Evolutionary conservation across 2,888 invertebrate genomes (phyloP).

Genomic region (Scaptomyza cyrtandrae): DNA sequence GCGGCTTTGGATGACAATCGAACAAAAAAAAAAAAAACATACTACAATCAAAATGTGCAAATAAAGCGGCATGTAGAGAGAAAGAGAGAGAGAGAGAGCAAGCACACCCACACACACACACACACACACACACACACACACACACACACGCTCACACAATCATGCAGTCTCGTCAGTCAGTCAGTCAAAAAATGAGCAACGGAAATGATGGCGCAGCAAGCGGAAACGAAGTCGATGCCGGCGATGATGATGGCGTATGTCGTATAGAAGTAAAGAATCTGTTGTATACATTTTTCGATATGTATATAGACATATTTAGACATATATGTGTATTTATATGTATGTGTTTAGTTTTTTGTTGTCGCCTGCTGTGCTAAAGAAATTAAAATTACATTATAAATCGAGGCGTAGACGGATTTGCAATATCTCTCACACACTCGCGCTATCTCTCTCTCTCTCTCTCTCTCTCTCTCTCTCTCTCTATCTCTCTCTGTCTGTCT

Average conservation of each 20-base stretch:
- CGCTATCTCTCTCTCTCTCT: conserved; percentile 2
- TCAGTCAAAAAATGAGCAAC: conserved; percentile 70
- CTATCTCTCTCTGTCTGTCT: conserved; percentile 8
- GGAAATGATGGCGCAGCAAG: conserved; percentile 75
- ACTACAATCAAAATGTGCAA: conserved; percentile 75
- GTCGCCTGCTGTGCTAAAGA: conserved; percentile 72
- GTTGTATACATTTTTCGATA: neutral
- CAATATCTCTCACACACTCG: conserved; percentile 16
- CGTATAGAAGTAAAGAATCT: conserved; percentile 17
- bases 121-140: conserved; percentile 30
- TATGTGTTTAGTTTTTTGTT: conserved; percentile 63
- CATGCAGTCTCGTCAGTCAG: conserved; percentile 19
- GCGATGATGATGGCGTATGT: conserved; percentile 24
- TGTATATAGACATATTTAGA: neutral
- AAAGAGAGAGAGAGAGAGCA: too few relatives aligned
- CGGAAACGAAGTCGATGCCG: conserved; percentile 67
- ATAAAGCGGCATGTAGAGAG: conserved; percentile 53
- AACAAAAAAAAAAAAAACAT: conserved; percentile 71
- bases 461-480: neutral
- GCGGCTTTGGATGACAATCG: conserved; percentile 52
- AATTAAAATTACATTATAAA: conserved; percentile 79
- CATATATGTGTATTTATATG: neutral
- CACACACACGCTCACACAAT: conserved; percentile 32
- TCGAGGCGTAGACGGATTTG: conserved; percentile 43
- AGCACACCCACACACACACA: conserved; percentile 33